Evolutionary conservation across 2,113 vertebrate species (phyloP).

Genomic region (Anser cygnoides): DNA sequence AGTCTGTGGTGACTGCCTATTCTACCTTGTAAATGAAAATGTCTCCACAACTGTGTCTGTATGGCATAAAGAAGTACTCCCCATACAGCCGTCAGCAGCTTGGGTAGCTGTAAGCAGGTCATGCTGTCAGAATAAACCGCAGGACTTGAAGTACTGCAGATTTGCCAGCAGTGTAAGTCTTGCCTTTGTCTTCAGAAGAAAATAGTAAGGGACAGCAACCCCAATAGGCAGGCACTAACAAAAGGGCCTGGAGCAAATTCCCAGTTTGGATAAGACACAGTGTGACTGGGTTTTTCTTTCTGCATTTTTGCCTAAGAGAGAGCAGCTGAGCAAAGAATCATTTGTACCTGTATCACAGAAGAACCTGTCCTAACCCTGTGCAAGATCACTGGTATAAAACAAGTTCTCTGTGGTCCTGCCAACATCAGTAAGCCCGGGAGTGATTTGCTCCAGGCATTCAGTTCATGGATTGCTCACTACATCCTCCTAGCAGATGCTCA

Average conservation of each 20-base stretch:
- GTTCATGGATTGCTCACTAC: neutral
- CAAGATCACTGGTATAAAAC: neutral
- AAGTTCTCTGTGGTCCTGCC: neutral
- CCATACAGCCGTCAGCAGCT: neutral
- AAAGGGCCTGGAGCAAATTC: neutral
- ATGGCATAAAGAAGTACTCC: neutral
- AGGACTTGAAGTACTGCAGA: neutral
- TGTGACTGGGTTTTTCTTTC: neutral
- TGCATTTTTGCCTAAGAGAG: neutral
- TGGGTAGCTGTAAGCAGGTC: neutral
- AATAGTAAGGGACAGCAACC: neutral
- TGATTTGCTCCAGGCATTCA: neutral
- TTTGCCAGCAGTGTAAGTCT: neutral
- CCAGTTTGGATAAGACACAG: neutral
- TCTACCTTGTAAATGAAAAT: neutral
- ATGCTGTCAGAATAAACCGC: neutral
- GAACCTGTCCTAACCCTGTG: neutral
- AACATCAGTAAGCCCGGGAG: neutral
- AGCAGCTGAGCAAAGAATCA: neutral
- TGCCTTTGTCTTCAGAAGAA: neutral
- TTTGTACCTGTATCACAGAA: neutral
- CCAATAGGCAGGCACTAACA: rapidly evolving
- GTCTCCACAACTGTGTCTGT: neutral
- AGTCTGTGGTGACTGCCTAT: neutral
- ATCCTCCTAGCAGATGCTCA: neutral